Evolutionary conservation across 2,797 vertebrate genomes (phyloP).

Genomic region (Picus viridis): DNA sequence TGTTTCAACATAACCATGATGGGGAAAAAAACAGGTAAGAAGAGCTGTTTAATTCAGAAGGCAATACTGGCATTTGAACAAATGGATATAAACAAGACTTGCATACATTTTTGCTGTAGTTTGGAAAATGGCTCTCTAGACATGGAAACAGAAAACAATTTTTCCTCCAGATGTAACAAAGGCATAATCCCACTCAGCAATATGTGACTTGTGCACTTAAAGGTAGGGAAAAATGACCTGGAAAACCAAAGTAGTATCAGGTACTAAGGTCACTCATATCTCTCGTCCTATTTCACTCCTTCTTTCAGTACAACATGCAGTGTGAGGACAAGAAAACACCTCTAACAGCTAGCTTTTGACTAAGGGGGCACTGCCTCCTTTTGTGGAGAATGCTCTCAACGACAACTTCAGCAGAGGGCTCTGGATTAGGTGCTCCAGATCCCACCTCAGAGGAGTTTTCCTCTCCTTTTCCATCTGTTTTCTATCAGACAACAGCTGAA

Average conservation of each 20-base stretch:
- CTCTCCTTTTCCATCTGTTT: not conserved
- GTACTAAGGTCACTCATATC: fast-evolving
- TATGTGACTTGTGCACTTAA: not conserved
- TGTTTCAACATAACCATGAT: conserved; percentile 47
- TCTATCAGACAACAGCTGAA: not conserved
- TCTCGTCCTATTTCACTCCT: not conserved
- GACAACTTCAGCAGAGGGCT: not conserved
- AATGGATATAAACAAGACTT: conserved; percentile 10
- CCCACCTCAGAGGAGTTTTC: not conserved
- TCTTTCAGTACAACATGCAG: not conserved
- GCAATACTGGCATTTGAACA: not conserved
- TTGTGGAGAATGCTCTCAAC: not conserved
- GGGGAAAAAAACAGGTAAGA: conserved; percentile 61
- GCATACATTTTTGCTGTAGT: not conserved
- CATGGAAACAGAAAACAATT: not conserved
- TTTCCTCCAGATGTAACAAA: not conserved
- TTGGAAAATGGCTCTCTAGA: not conserved
- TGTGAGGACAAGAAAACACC: not conserved
- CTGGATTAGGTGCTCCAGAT: not conserved
- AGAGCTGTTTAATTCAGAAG: conserved; percentile 24
- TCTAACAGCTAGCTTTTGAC: not conserved
- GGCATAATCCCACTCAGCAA: not conserved
- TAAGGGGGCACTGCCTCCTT: not conserved
- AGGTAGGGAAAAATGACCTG: not conserved
- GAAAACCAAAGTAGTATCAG: not conserved